Evolutionary conservation across 30 jellyfish, hydroid and myxozoan species (phyloP).

Genomic region (Chironex yamaguchii): DNA sequence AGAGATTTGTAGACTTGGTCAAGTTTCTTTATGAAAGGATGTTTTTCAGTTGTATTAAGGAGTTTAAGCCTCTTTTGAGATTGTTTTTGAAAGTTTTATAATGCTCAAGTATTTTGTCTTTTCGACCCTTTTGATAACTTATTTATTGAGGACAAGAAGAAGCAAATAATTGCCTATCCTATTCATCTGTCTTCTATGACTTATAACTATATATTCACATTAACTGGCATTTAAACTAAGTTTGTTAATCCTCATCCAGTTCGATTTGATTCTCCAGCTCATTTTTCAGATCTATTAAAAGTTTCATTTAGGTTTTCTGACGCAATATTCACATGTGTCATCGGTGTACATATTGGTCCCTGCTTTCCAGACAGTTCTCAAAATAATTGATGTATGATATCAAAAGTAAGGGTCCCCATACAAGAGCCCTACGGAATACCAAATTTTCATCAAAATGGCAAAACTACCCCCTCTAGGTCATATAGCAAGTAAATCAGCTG

Average conservation of each 20-base stretch:
- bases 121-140: slow-evolving; percentile 12
- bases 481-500: too few species aligned
- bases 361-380: too few species aligned
- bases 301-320: too few species aligned
- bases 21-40: not conserved
- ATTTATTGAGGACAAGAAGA: slow-evolving; percentile 21
- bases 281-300: not conserved
- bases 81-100: not conserved
- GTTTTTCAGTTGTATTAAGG: not conserved
- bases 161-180: slow-evolving; percentile 19
- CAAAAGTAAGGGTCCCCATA: too few species aligned
- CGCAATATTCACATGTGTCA: too few species aligned
- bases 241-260: not conserved
- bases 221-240: not conserved
- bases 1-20: slow-evolving; percentile 35
- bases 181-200: slow-evolving; percentile 6
- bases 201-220: slow-evolving; percentile 7
- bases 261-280: slow-evolving; percentile 2
- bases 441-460: too few species aligned
- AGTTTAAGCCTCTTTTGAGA: not conserved
- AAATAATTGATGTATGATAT: too few species aligned
- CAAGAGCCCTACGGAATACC: too few species aligned
- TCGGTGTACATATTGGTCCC: too few species aligned
- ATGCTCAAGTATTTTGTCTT: slow-evolving; percentile 5
- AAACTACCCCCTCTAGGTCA: too few species aligned